Evolutionary conservation across 2,888 invertebrate species (phyloP).

Genomic region (Dynastes tityus): DNA sequence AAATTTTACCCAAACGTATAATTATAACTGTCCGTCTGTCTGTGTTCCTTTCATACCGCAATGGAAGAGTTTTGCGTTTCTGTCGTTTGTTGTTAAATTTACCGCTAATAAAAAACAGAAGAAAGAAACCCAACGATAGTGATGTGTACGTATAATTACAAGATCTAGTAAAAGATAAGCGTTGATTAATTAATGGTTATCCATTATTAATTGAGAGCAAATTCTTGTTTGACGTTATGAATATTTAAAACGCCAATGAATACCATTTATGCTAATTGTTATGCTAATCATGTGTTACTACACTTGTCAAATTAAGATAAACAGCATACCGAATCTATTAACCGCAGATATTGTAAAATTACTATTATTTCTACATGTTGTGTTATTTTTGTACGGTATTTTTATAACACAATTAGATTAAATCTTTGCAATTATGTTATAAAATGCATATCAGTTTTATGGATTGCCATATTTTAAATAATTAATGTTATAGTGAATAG

Average conservation of each 20-base stretch:
- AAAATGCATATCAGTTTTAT: too few relatives aligned
- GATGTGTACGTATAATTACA: conserved; percentile 30
- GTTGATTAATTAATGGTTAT: conserved; percentile 19
- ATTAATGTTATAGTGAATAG: too few relatives aligned
- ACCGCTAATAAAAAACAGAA: conserved; percentile 13
- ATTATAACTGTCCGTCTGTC: conserved; percentile 40
- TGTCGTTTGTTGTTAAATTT: conserved; percentile 21
- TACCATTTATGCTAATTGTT: background rate
- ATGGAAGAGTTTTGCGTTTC: conserved; percentile 2
- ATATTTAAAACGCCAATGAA: conserved; percentile 10
- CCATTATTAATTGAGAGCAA: conserved; percentile 21
- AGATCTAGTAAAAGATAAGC: conserved; percentile 38
- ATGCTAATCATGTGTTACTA: background rate
- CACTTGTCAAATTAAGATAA: background rate
- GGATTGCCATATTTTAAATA: too few relatives aligned
- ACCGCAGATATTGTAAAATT: background rate
- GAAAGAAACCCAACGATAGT: conserved; percentile 5
- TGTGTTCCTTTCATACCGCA: conserved; percentile 10
- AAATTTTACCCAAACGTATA: conserved; percentile 33
- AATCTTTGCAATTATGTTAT: too few relatives aligned
- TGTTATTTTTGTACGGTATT: too few relatives aligned
- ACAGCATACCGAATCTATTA: background rate
- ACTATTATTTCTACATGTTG: too few relatives aligned
- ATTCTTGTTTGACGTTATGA: conserved; percentile 14
- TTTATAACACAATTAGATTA: too few relatives aligned